Evolutionary conservation across 2,888 invertebrate genomes (phyloP), one percentile per base, ranked within the genome.

Genomic region (Ennomos erosarius): DNA sequence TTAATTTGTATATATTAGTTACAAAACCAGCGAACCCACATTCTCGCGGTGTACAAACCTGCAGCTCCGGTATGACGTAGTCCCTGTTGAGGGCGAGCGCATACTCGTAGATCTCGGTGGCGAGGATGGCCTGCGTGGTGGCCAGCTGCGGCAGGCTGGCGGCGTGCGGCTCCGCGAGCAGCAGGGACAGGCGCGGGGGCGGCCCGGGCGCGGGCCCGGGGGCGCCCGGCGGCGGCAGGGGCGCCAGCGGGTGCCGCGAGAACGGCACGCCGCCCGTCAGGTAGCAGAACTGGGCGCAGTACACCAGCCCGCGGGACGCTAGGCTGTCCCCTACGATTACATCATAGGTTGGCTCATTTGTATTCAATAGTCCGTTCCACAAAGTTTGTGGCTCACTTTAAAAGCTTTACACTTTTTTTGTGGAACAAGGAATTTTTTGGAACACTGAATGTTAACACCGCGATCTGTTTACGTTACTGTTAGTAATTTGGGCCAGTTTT

Each of bases 241-340:
- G 86, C 40, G 84, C 79, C 61, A 81, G 79, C 57, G 87, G 84
- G 76, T 90, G 90, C 40, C 76, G 82, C 26, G 93, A 90, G 82
- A 95, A 93, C 49, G 92, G 93, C 61, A 94, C 94, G 74, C 96
- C 96, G 1, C 96, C 98, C 89, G 98, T 95, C 74, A 99, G 91
- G 92, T 99, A 99, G 87, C 99, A 99, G 88, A 99, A 98, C 85
- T 99, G 99, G 26, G 99, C 98, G 1, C 98, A 98, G 90, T 96
- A 96, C 55, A 97, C 88, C 74, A 96, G 96, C 10, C 98, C 98
- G 68, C 96, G 95, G 55, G 94, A 87, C 57, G 93, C 85, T 10
- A 97, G 88, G 0, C 95, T 95, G 83, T 96, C 96, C 0, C 96
- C 96, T 94, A 78, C 0, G 26, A 10, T 16, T 2, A 16, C 16